These are phyloP conservation scores for Burhinus oedicnemus DNA, from an alignment of 2,113 vertebrate genomes.

Conservation along the genomic window DNA sequence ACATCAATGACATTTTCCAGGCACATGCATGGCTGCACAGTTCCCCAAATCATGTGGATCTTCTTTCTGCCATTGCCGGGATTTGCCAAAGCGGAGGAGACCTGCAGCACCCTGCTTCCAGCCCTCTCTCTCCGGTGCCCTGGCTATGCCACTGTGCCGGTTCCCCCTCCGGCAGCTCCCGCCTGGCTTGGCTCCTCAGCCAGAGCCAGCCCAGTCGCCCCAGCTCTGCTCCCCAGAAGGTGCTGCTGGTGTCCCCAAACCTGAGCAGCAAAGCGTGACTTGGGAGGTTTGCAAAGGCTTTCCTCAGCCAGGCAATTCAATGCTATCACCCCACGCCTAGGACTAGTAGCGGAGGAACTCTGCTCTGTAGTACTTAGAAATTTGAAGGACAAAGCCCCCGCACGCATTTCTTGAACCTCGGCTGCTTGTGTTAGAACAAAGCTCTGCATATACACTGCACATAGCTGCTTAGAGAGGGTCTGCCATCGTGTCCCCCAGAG, in stretches of 20 bases:
- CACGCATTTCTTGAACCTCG: neutral
- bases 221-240: too few relatives aligned
- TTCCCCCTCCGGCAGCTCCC: neutral
- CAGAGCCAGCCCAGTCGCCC: neutral
- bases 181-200: neutral
- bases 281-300: neutral
- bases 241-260: neutral
- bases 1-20: neutral
- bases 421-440: neutral
- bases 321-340: fast-evolving
- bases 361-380: neutral
- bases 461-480: neutral
- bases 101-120: neutral
- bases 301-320: neutral
- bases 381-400: neutral
- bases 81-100: neutral
- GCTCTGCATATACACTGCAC: fast-evolving
- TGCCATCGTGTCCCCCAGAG: neutral
- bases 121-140: neutral
- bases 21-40: fast-evolving
- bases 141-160: fast-evolving
- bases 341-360: neutral
- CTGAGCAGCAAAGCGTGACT: neutral
- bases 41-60: fast-evolving
- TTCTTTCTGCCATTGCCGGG: fast-evolving